phyloP scores from a whole-genome alignment of 2,113 vertebrate genomes.

The Neolamprologus cancellatus region DNA sequence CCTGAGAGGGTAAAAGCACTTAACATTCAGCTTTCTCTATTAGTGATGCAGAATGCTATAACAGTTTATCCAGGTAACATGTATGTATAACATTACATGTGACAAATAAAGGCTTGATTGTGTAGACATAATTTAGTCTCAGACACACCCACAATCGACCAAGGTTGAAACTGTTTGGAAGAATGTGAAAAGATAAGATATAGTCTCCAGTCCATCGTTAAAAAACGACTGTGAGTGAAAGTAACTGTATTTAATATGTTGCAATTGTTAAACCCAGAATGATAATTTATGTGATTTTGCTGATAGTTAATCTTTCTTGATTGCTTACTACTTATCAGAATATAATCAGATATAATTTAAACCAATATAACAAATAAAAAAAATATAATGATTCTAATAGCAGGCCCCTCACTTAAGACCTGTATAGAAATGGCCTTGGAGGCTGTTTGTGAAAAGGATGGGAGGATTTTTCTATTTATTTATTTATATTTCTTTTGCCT shows the following conservation, averaged over 20 bases:
- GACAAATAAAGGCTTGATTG: neutral
- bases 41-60: neutral
- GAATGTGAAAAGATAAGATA: neutral
- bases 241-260: neutral
- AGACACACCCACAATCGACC: neutral
- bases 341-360: neutral
- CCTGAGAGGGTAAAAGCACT: neutral
- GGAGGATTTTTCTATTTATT: neutral
- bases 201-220: neutral
- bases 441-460: neutral
- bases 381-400: neutral
- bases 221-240: neutral
- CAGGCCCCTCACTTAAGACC: neutral
- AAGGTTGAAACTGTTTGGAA: neutral
- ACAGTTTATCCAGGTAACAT: neutral
- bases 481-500: neutral
- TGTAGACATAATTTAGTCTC: neutral
- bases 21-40: neutral
- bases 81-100: neutral
- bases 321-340: neutral
- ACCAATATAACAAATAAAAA: neutral
- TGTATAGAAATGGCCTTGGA: neutral
- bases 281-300: neutral
- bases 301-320: neutral
- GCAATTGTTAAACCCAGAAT: neutral